phyloP scores from a whole-genome alignment of 2,113 vertebrate species.

The Psephotus haematonotus region DNA sequence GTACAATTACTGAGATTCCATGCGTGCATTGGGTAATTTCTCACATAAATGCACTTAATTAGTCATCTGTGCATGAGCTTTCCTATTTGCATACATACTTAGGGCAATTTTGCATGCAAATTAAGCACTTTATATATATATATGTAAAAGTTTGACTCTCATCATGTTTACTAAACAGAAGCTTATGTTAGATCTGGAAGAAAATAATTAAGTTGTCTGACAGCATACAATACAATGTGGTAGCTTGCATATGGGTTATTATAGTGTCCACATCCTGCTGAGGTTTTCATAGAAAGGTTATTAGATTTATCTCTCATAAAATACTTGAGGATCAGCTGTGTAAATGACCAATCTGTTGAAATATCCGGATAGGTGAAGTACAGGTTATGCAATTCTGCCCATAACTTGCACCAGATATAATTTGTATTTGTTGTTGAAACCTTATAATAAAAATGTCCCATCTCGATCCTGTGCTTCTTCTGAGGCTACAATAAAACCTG shows the following conservation, averaged over 20 bases:
- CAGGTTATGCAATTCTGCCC: background rate
- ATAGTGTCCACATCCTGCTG: background rate
- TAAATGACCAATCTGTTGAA: background rate
- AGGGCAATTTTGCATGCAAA: conserved; percentile 63
- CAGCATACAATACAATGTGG: background rate
- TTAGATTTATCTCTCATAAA: conserved; percentile 34
- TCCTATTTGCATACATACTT: conserved; percentile 67
- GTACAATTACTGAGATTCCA: conserved; percentile 60
- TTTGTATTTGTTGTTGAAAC: background rate
- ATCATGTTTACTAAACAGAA: conserved; percentile 27
- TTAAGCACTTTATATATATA: conserved; percentile 57
- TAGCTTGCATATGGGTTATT: background rate
- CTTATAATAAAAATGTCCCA: background rate
- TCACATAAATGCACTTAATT: conserved; percentile 70
- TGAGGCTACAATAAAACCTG: background rate
- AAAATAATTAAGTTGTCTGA: conserved; percentile 33
- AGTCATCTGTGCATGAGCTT: conserved; percentile 64
- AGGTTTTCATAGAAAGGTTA: conserved; percentile 17
- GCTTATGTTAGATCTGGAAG: conserved; percentile 9
- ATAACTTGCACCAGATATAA: background rate
- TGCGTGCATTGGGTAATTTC: conserved; percentile 58
- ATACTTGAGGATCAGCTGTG: conserved; percentile 25
- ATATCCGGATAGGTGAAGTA: background rate
- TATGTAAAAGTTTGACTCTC: conserved; percentile 56
- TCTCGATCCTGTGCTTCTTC: background rate